These are phyloP conservation scores for Corvus hawaiiensis DNA, from an alignment of 2,113 vertebrate genomes.

Conservation along the genomic window DNA sequence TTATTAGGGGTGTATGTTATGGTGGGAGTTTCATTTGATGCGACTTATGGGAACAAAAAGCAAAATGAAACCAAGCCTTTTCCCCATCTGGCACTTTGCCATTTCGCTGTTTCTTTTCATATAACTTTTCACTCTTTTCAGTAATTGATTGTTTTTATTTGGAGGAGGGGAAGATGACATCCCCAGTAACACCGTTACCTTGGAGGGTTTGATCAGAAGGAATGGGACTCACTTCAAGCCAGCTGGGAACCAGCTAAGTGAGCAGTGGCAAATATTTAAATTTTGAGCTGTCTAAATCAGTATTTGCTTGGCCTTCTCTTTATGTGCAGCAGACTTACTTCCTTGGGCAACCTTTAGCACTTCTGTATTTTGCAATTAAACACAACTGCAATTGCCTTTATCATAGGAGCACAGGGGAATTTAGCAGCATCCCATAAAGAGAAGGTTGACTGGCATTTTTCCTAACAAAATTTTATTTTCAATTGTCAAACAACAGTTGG, in stretches of 20 bases:
- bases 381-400: not conserved
- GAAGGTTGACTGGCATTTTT: not conserved
- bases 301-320: slow-evolving; percentile 5
- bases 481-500: not conserved
- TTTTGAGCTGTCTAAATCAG: not conserved
- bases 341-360: not conserved
- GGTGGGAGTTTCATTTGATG: not conserved
- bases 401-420: not conserved
- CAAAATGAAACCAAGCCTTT: slow-evolving; percentile 8
- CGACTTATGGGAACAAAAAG: not conserved
- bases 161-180: not conserved
- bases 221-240: not conserved
- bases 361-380: not conserved
- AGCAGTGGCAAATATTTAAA: not conserved
- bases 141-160: not conserved
- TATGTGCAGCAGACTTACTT: not conserved
- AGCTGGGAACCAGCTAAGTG: not conserved
- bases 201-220: not conserved
- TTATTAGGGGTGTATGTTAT: slow-evolving; percentile 19
- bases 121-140: not conserved
- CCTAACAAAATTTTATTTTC: not conserved
- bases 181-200: not conserved
- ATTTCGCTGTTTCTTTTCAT: not conserved
- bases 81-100: not conserved
- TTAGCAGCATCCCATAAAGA: not conserved